These are phyloP conservation scores for Phaetusa simplex DNA, from an alignment of 2,113 vertebrate genomes.

Conservation along the genomic window DNA sequence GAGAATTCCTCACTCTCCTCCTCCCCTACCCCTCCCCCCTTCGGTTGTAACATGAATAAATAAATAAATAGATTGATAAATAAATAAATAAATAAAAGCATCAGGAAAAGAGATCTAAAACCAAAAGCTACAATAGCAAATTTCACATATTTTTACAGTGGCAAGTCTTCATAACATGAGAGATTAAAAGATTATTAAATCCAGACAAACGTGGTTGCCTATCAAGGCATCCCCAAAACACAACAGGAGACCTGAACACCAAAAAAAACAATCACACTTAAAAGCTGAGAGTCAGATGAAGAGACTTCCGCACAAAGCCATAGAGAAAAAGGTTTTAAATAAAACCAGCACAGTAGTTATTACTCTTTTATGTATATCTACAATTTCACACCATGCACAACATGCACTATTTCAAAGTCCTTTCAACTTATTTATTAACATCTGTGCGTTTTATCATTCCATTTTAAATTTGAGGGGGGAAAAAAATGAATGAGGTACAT, in stretches of 20 bases:
- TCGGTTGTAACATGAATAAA: background rate
- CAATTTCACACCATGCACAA: conserved; percentile 32
- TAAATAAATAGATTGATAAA: background rate
- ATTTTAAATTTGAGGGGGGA: background rate
- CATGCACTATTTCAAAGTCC: conserved; percentile 57
- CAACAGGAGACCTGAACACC: background rate
- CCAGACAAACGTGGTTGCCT: background rate
- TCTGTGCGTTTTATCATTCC: background rate
- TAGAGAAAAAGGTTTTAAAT: conserved; percentile 6
- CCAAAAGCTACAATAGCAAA: background rate
- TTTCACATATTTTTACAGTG: background rate
- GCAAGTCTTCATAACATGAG: conserved; percentile 30
- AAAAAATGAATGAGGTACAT: background rate
- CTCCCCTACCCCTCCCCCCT: background rate
- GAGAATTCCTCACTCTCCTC: background rate
- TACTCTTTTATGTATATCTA: background rate
- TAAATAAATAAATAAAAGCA: background rate
- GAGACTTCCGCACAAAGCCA: conserved; percentile 5
- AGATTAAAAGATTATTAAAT: conserved; percentile 19
- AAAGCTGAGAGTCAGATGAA: conserved; percentile 33
- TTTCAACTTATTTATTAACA: conserved; percentile 53
- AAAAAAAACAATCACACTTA: conserved; percentile 29
- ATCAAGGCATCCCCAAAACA: conserved; percentile 20
- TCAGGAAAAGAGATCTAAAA: background rate
- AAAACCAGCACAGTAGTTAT: background rate